phyloP scores from a whole-genome alignment of 2,797 vertebrate species.

The Crocodylus rhombifer region DNA sequence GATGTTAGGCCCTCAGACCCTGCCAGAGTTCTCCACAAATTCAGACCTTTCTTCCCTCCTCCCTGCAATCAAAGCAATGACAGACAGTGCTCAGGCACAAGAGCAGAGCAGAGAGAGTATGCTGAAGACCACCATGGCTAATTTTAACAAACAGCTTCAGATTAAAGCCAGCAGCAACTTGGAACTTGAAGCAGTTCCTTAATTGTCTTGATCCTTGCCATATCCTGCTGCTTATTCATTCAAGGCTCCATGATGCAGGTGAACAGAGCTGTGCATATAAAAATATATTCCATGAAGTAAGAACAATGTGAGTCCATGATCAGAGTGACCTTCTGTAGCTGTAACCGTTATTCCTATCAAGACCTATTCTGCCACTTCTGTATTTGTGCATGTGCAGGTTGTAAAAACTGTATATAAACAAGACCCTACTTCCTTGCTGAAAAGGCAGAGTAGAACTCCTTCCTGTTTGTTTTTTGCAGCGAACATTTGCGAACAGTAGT shows the following conservation, averaged over 20 bases:
- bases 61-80: neutral
- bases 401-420: neutral
- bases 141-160: neutral
- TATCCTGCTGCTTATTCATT: neutral
- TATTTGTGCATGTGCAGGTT: neutral
- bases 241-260: neutral
- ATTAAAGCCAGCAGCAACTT: neutral
- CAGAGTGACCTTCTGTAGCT: neutral
- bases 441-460: neutral
- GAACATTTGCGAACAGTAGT: neutral
- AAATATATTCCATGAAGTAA: neutral
- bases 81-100: neutral
- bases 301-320: neutral
- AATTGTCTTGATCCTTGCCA: accelerated
- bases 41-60: neutral
- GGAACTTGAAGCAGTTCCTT: neutral
- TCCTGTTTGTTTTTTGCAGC: neutral
- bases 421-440: neutral
- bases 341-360: neutral
- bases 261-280: neutral
- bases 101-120: neutral
- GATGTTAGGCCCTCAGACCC: accelerated
- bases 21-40: neutral
- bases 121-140: accelerated
- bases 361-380: neutral